Conservation (phyloP, 1,140 invertebrate species). For the Pollicipes pollicipes region DNA sequence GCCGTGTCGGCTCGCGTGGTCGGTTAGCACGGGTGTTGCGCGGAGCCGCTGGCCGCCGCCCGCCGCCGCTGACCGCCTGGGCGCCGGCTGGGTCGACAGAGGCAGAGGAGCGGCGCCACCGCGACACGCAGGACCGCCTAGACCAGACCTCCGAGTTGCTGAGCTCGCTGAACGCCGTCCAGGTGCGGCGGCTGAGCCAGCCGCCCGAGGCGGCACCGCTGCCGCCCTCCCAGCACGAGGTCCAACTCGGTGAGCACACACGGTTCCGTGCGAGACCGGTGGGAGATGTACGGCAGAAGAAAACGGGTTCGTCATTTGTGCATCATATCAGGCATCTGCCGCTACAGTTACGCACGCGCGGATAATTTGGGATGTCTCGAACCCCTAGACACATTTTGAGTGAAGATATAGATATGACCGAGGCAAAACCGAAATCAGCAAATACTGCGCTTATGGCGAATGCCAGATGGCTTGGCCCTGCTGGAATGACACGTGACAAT, state of each 20-base stretch:
- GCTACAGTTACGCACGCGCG: too few relatives aligned
- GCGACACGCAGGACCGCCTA: conserved; percentile 43
- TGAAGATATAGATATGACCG: not conserved
- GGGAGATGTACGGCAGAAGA: not conserved
- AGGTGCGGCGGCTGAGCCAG: conserved; percentile 57
- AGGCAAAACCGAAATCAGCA: not conserved
- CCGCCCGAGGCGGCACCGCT: conserved; percentile 45
- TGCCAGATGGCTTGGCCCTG: too few relatives aligned
- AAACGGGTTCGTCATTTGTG: not conserved
- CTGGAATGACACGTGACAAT: too few relatives aligned
- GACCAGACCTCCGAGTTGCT: conserved; percentile 56
- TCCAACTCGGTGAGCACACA: conserved; percentile 34
- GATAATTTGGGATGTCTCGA: too few relatives aligned
- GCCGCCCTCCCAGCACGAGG: conserved; percentile 48
- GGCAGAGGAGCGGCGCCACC: conserved; percentile 29
- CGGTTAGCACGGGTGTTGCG: too few relatives aligned
- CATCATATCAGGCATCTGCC: not conserved
- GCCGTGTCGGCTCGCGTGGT: too few relatives aligned
- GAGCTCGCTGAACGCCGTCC: conserved; percentile 53
- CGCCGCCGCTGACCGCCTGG: too few relatives aligned
- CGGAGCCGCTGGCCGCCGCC: too few relatives aligned
- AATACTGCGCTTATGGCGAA: too few relatives aligned
- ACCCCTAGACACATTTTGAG: too few relatives aligned
- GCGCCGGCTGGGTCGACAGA: too few relatives aligned
- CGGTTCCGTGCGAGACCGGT: not conserved